Conservation (phyloP, 2,888 invertebrate genomes). For the Drosophila ustulata region DNA sequence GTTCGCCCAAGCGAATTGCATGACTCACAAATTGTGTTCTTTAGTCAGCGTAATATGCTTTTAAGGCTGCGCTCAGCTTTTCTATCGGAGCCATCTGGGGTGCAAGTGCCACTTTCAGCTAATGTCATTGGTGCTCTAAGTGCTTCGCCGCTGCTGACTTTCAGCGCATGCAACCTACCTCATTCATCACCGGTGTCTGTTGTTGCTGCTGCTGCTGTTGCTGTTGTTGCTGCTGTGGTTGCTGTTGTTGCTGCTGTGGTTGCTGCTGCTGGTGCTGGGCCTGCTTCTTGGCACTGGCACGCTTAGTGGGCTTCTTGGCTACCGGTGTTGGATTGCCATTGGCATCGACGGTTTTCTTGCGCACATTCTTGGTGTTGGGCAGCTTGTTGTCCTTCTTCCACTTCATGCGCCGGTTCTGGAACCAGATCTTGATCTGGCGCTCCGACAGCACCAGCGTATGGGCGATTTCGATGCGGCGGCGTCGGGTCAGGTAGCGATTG, state of each 20-base stretch:
- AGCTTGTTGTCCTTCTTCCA: constrained; percentile 91
- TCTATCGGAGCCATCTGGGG: constrained; percentile 11
- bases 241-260: constrained; percentile 63
- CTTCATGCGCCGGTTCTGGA: constrained; percentile 94
- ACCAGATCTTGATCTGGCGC: constrained; percentile 96
- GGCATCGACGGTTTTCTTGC: constrained; percentile 87
- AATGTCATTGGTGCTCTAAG: constrained; percentile 46
- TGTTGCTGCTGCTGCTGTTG: constrained; percentile 69
- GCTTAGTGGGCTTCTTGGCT: constrained; percentile 83
- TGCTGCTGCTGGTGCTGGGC: constrained; percentile 70
- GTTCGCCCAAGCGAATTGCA: not conserved
- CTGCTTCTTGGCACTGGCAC: constrained; percentile 82
- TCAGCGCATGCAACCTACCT: constrained; percentile 78
- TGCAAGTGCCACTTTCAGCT: constrained; percentile 35
- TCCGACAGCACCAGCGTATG: constrained; percentile 97
- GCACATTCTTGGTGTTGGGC: constrained; percentile 88
- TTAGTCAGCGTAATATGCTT: not conserved
- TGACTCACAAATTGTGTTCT: constrained; percentile 3
- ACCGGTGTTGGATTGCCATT: constrained; percentile 84
- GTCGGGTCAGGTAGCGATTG: constrained; percentile 97
- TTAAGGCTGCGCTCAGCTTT: constrained; percentile 5
- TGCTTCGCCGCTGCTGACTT: constrained; percentile 48
- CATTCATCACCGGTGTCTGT: constrained; percentile 83
- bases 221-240: constrained; percentile 54
- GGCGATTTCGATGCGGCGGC: constrained; percentile 98